A percentile compares a stretch with the other conserved stretches of the same genome.
Conservation (phyloP, 2,797 vertebrate species). For the Netta rufina region DNA sequence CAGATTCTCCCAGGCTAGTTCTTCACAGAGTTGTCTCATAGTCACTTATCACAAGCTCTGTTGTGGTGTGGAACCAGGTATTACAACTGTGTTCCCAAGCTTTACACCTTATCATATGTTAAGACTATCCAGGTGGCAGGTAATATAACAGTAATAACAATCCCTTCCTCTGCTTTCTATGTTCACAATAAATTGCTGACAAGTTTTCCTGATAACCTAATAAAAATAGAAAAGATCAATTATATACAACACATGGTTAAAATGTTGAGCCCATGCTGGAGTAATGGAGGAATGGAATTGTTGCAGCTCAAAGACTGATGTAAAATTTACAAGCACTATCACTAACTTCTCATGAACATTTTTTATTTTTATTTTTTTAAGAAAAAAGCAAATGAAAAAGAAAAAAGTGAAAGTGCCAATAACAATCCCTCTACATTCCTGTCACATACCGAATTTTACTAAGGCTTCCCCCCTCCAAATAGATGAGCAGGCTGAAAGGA, state of each 20-base stretch:
- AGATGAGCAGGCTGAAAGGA: not conserved
- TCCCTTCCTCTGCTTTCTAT: not conserved
- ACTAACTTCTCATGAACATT: not conserved
- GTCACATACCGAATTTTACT: not conserved
- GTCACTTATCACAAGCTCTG: not conserved
- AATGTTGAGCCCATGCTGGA: not conserved
- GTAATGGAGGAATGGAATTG: not conserved
- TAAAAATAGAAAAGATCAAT: not conserved
- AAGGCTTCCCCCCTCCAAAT: not conserved
- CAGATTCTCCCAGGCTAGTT: not conserved
- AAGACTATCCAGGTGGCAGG: not conserved
- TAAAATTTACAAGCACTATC: not conserved
- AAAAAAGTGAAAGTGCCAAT: not conserved
- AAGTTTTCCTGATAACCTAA: not conserved
- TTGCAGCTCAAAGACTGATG: not conserved
- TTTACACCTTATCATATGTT: not conserved
- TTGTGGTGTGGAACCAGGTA: not conserved
- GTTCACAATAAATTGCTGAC: not conserved
- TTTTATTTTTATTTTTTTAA: not conserved
- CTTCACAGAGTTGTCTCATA: not conserved
- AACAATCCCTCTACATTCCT: not conserved
- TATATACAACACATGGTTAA: not conserved
- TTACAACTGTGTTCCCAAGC: not conserved
- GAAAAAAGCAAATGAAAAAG: not conserved
- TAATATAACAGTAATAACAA: not conserved